Conservation (phyloP, 1,140 invertebrate species). For the Megathymus violae region DNA sequence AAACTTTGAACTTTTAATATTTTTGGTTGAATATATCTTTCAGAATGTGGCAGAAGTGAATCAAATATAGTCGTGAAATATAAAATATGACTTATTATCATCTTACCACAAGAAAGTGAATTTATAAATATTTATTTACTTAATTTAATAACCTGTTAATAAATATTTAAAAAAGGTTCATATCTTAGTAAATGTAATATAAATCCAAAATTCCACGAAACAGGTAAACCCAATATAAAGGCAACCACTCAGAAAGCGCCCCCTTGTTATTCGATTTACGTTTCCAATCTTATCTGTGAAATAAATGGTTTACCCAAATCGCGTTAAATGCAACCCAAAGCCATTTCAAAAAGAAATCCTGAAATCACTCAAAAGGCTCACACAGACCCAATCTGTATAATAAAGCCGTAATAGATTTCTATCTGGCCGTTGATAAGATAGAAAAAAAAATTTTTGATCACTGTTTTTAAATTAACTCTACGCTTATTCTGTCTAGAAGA, state of each 20-base stretch:
- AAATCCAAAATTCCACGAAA: background rate
- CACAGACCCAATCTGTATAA: constrained; percentile 6
- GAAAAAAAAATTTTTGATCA: background rate
- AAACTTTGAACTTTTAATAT: too few species aligned
- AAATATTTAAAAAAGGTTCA: too few species aligned
- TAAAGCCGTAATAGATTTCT: constrained; percentile 11
- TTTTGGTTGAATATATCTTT: too few species aligned
- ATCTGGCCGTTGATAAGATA: background rate
- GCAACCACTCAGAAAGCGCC: background rate
- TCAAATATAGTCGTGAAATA: too few species aligned
- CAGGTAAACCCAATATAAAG: background rate
- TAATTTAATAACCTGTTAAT: too few species aligned
- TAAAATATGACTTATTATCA: too few species aligned
- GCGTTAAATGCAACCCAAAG: constrained; percentile 19
- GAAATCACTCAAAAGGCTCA: constrained; percentile 21
- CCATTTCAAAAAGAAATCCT: constrained; percentile 15
- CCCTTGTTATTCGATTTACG: constrained; percentile 2
- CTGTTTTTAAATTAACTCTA: background rate
- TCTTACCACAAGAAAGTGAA: too few species aligned
- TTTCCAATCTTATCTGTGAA: constrained; percentile 19
- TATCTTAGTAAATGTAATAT: background rate
- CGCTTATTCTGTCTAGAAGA: too few species aligned
- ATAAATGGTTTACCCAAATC: constrained; percentile 21
- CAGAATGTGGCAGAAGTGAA: too few species aligned
- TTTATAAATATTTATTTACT: too few species aligned